Conservation (phyloP, 2,888 invertebrate species). For the Hypsopygia costalis region DNA sequence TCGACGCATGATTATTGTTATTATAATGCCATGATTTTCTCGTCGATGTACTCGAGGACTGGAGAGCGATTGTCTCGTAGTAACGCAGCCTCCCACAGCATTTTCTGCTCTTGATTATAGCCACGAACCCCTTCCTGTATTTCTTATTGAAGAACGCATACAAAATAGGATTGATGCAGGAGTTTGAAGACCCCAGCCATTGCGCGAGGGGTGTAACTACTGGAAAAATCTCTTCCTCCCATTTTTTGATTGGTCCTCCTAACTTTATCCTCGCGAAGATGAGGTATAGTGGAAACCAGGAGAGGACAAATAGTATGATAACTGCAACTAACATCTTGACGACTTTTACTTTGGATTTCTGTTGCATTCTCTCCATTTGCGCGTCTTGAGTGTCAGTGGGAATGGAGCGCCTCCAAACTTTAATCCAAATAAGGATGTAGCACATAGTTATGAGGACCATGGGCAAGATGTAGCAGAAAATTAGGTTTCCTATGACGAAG, state of each 20-base stretch:
- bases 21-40: slow-evolving; percentile 93
- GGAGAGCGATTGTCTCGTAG: slow-evolving; percentile 92
- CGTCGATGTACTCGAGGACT: slow-evolving; percentile 92
- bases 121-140: slow-evolving; percentile 93
- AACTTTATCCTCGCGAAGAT: slow-evolving; percentile 94
- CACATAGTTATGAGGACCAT: slow-evolving; percentile 95
- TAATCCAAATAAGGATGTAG: slow-evolving; percentile 95
- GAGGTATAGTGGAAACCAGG: slow-evolving; percentile 95
- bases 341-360: slow-evolving; percentile 96
- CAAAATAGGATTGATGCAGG: slow-evolving; percentile 96
- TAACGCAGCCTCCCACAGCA: slow-evolving; percentile 92
- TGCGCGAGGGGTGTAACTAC: slow-evolving; percentile 93
- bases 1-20: slow-evolving; percentile 82
- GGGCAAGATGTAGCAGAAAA: slow-evolving; percentile 94
- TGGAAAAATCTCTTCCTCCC: slow-evolving; percentile 90
- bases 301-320: slow-evolving; percentile 94
- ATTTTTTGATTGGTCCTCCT: slow-evolving; percentile 86
- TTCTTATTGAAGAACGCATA: slow-evolving; percentile 98
- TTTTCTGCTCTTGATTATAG: slow-evolving; percentile 91
- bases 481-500: slow-evolving; percentile 93
- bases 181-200: slow-evolving; percentile 96
- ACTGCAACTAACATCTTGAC: slow-evolving; percentile 97
- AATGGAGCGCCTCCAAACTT: slow-evolving; percentile 92
- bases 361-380: slow-evolving; percentile 95
- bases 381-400: slow-evolving; percentile 95